These are phyloP conservation scores for Malacoctenus gilli DNA, from an alignment of 2,797 vertebrate species.

Conservation along the genomic window DNA sequence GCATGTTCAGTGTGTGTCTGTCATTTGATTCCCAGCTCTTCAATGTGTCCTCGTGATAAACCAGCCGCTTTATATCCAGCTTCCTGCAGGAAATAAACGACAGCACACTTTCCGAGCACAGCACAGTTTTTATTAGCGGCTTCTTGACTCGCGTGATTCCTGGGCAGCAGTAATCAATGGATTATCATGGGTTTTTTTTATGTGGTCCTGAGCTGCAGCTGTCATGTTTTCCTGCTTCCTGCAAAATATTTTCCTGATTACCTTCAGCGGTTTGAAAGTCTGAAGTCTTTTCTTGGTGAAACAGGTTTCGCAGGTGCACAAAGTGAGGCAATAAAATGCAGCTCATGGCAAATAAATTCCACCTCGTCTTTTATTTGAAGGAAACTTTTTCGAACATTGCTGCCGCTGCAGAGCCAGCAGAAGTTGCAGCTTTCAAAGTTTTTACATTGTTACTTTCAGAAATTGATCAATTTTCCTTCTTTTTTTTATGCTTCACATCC, in stretches of 20 bases:
- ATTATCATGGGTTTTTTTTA: slow-evolving; percentile 33
- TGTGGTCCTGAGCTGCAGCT: slow-evolving; percentile 12
- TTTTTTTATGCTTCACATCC: neutral
- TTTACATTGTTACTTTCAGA: neutral
- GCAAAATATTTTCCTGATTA: slow-evolving; percentile 31
- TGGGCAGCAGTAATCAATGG: slow-evolving; percentile 23
- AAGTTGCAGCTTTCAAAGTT: neutral
- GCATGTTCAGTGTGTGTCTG: slow-evolving; percentile 17
- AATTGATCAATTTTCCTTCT: neutral
- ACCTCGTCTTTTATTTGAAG: too few relatives aligned
- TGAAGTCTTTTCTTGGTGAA: slow-evolving; percentile 23
- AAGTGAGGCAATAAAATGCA: slow-evolving; percentile 1
- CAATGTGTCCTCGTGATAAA: slow-evolving; percentile 27
- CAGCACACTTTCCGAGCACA: slow-evolving; percentile 26
- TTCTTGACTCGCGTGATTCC: slow-evolving; percentile 4
- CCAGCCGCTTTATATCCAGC: slow-evolving; percentile 29
- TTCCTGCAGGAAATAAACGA: slow-evolving; percentile 41
- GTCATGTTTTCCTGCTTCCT: slow-evolving; percentile 7
- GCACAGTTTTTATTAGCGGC: slow-evolving; percentile 17
- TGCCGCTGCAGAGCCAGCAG: neutral
- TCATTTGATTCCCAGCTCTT: slow-evolving; percentile 8
- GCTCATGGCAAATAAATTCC: slow-evolving; percentile 1
- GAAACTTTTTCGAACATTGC: too few relatives aligned
- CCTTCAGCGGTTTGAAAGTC: slow-evolving; percentile 25
- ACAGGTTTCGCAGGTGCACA: slow-evolving; percentile 27